A percentile compares a stretch with the other conserved stretches of the same genome.
Conservation (phyloP, 2,888 invertebrate species). For the Chouioia cunea region DNA sequence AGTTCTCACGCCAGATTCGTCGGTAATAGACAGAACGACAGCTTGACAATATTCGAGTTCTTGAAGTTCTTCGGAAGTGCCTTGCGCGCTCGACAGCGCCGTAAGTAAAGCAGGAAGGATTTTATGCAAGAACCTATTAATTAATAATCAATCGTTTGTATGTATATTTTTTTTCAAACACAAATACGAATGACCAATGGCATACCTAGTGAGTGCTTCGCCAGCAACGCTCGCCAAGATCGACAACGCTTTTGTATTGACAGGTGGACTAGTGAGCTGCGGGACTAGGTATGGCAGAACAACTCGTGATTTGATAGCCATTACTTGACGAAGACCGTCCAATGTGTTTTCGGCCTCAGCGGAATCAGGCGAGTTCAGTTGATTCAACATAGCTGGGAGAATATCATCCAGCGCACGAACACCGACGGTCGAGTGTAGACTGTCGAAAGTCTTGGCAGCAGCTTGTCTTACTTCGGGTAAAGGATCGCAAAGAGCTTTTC, state of each 20-base stretch:
- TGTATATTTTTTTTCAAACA: background rate
- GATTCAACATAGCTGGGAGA: conserved; percentile 89
- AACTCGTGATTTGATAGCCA: conserved; percentile 95
- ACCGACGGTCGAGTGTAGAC: conserved; percentile 94
- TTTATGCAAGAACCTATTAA: conserved; percentile 79
- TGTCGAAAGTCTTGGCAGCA: conserved; percentile 97
- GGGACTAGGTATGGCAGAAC: conserved; percentile 97
- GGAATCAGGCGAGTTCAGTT: conserved; percentile 83
- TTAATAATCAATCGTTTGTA: too few relatives aligned
- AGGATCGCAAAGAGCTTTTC: conserved; percentile 93
- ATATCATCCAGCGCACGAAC: conserved; percentile 96
- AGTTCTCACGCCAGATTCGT: conserved; percentile 88
- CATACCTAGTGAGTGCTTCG: conserved; percentile 83
- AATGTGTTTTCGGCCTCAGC: conserved; percentile 89
- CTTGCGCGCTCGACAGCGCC: conserved; percentile 80
- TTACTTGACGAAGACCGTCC: conserved; percentile 96
- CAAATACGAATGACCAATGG: background rate
- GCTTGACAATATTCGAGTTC: conserved; percentile 93
- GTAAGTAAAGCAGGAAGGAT: conserved; percentile 91
- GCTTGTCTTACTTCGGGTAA: conserved; percentile 92
- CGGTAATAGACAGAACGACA: conserved; percentile 91
- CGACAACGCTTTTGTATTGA: conserved; percentile 93
- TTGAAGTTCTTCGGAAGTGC: conserved; percentile 75
- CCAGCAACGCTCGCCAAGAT: conserved; percentile 96
- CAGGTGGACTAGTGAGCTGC: conserved; percentile 88